Base-by-base conservation (phyloP, 2,888 invertebrate genomes). In the Anthophora plumipes region DNA sequence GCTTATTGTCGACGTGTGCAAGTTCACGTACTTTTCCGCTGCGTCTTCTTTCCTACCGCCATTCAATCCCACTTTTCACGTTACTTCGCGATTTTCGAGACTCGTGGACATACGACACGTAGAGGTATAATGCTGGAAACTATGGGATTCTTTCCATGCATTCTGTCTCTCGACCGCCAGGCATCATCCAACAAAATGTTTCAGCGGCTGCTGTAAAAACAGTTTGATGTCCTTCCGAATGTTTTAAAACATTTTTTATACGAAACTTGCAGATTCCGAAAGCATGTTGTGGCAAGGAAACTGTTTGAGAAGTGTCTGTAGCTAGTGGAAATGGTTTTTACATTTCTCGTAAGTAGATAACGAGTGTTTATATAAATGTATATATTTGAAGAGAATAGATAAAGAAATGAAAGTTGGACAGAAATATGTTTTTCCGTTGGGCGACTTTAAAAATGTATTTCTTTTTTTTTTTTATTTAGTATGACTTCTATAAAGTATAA, bases 1-100 rank as follows among this genome's bases (percentile, higher is more conserved):
- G 92, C 92, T 93, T 92, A 92, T 90, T 90, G 91, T 90, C 90
- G 89, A 90, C 90, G 90, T 90, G 90, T 84, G 88, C 82, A 80
- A 82, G 68, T 78, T 77, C 70, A 71, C 77, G 66, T 64, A 59
- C 77, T 67, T 80, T 73, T 61, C 64, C 48, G 55, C 63, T 39
- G 59, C 59, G 41, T 50, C 20, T 46, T 60, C 71, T 57, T 57
- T 69, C 71, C 64, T 41, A 37, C 68, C 69, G 63, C 67, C 76
- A 60, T 84, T 57, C 77, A 37, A 68, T 72, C 76, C 59, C 84
- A 80, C 84, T 81, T 84, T 82, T 82, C 85, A 76, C 84, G 77
- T 85, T 81, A 82, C 73, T 69, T 20, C 78, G 77, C 80, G 73
- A 61, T 68, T 68, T 81, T 71, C 69, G 50, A 57, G 20, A 61